Evolutionary conservation across 2,797 vertebrate species (phyloP), one percentile per base, ranked within the genome.

Genomic region (Allochrocebus solatus): DNA sequence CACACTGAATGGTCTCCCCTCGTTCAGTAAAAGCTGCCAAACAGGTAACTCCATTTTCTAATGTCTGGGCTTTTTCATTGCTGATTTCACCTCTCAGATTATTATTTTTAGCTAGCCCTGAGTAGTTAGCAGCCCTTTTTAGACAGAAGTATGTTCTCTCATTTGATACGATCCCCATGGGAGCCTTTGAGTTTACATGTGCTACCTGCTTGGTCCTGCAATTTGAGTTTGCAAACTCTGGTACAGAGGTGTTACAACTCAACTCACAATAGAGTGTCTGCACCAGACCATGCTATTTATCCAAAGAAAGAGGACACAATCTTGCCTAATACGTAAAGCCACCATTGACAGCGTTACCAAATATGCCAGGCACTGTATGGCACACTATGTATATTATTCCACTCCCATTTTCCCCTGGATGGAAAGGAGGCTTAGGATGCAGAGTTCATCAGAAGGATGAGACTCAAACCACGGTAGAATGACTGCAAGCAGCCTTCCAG

Each of bases 21-120:
- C 33, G 19, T n/a, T 30, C 50, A 75, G 50, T 2, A 55, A 61
- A 59, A 55, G 61, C 19, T 93, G 43, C 61, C 36, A 50, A 39
- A 43, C 10, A 16, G 46, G 53, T 55, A 81, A 26, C 53, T 39
- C 9, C 0, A 7, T 75, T 41, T 39, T 28, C 64, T 30, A 33
- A 81, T 41, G 67, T 89, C 67, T 41, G 26, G 33, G 59, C 16
- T 55, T 57, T 78, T 39, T 72, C 46, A 8, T 14, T 41, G 57
- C 43, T 91, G 30, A 95, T 53, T 90, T 92, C 33, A 83, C 39
- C 64, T 11, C 43, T 64, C 79, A 80, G 48, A n/a, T 61, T 39
- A 43, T 5, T 6, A 70, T 55, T 78, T 28, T 91, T 55, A 59
- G 19, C 36, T 22, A 30, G 67, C 1, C n/a, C 36, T 43, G 16